Evolutionary conservation across 2,888 invertebrate genomes (phyloP), one percentile per base, ranked within the genome.

Genomic region (Scaptodrosophila latifasciaeformis): DNA sequence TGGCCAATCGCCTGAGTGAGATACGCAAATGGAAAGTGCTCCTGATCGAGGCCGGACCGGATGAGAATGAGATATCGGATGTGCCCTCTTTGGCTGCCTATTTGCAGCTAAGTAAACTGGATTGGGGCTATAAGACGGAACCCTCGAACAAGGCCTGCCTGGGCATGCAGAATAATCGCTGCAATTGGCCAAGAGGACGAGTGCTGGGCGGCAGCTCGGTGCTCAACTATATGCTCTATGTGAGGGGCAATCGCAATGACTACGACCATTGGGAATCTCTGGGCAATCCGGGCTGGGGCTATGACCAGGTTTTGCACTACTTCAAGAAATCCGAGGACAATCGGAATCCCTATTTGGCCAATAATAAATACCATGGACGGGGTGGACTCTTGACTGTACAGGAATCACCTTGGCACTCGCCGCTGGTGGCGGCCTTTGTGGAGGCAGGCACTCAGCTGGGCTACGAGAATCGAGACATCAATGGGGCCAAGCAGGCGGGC

Each of bases 321-420:
- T 97, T 97, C 83, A 92, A 92, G 70, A 95, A 95, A 84, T 94
- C 94, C 0, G 95, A 96, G 84, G 95, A 96, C 83, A 95, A 94
- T 85, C 90, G 93, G 60, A 94, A 95, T 86, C 95, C 95, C 0
- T 95, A 96, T 81, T 85, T 96, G 48, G 89, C 91, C 6, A 87
- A 87, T 59, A 82, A 70, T 34, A 86, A 87, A 0, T 94, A 93
- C 72, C 94, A 94, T 70, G 89, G 90, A 0, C 89, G 87, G 10
- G 94, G 93, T 3, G 95, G 95, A 0, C 90, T 90, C 51, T 80
- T 94, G 10, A 94, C 94, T 0, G 90, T 93, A 0, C 93, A 94
- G 86, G 94, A 95, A 81, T 91, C 94, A 0, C 94, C 95, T 0
- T 94, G 94, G 94, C 90, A 91, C 60, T 93, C 94, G 0, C 94